phyloP scores from a whole-genome alignment of 2,888 invertebrate genomes.

The Drosophila colorata region DNA sequence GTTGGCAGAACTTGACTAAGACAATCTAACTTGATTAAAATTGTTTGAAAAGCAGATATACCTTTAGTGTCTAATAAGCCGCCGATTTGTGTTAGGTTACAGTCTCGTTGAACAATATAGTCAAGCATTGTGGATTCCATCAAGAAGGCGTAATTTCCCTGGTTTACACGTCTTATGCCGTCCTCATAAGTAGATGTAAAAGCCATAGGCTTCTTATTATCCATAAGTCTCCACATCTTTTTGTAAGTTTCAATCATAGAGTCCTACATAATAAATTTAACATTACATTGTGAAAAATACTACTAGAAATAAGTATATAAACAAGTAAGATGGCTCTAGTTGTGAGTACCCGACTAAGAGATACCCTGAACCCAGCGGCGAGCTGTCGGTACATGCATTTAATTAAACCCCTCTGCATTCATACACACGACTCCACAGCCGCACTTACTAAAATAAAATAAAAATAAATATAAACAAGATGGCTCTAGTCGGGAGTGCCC shows the following conservation, averaged over 20 bases:
- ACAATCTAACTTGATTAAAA: not conserved
- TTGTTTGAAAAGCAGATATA: not conserved
- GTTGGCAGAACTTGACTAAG: too few relatives aligned
- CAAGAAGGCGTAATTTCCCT: constrained; percentile 94
- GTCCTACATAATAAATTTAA: constrained; percentile 86
- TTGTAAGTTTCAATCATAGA: constrained; percentile 92
- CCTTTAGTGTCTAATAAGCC: constrained; percentile 93
- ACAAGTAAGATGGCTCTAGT: too few relatives aligned
- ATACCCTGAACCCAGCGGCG: too few relatives aligned
- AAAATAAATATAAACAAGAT: too few relatives aligned
- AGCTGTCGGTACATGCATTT: too few relatives aligned
- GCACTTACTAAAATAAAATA: too few relatives aligned
- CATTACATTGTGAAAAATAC: not conserved
- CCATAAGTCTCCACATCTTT: constrained; percentile 94
- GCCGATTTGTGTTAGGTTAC: constrained; percentile 94
- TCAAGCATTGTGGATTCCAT: constrained; percentile 96
- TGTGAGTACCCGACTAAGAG: too few relatives aligned
- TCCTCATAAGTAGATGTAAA: constrained; percentile 91
- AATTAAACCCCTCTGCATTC: too few relatives aligned
- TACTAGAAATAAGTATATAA: too few relatives aligned
- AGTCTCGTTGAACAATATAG: constrained; percentile 92
- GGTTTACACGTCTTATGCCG: constrained; percentile 91
- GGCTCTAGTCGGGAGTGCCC: too few relatives aligned
- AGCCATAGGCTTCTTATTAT: constrained; percentile 89
- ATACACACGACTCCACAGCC: too few relatives aligned